phyloP scores from a whole-genome alignment of 2,113 vertebrate species.

The Chamaetylas fuelleborni region DNA sequence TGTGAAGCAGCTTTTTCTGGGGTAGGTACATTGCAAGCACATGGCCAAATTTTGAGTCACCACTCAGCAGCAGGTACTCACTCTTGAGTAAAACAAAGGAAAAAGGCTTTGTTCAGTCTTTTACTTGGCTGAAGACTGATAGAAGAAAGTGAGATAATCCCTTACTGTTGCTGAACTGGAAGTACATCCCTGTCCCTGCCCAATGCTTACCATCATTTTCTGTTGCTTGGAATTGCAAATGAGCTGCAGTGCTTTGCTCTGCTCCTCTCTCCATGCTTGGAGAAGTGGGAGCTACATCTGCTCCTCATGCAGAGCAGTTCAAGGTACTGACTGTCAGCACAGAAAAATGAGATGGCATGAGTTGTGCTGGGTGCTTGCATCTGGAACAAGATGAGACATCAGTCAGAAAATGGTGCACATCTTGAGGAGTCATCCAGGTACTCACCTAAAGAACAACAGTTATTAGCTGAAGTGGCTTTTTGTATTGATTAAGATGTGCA shows the following conservation, averaged over 20 bases:
- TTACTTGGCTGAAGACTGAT: neutral
- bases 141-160: neutral
- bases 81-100: neutral
- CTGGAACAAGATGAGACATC: neutral
- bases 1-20: neutral
- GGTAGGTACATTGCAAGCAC: neutral
- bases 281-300: neutral
- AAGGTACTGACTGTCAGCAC: neutral
- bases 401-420: neutral
- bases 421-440: neutral
- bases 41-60: neutral
- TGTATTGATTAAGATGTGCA: neutral
- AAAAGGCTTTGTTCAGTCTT: neutral
- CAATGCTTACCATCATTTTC: fast-evolving
- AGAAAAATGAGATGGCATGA: neutral
- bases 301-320: neutral
- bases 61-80: neutral
- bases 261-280: neutral
- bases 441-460: neutral
- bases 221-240: fast-evolving
- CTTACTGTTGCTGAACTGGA: neutral
- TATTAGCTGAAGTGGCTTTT: neutral
- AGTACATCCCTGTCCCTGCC: neutral
- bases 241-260: neutral
- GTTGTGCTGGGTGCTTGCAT: neutral